Base-by-base conservation (phyloP, 2,113 vertebrate species). In the Xiphophorus maculatus region DNA sequence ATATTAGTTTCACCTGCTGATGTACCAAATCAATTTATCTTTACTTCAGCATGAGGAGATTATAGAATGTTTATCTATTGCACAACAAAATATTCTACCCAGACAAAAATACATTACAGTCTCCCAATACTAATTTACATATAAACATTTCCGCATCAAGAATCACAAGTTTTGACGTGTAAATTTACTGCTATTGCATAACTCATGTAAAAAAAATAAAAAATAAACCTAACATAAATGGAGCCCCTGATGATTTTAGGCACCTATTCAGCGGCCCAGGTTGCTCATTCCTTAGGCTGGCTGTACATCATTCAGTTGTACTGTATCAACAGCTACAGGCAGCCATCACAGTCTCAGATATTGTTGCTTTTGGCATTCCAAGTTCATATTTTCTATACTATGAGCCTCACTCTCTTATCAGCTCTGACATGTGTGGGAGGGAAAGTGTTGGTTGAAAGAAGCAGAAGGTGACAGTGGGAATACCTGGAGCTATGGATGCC, bases 401-500 rank as follows among this genome's bases (percentile, higher is more conserved):
- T 27, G 66, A 63, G 83, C 69, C 72, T 77, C 79, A 73, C 70
- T 71, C 44, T 11, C 66, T 89, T 84, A 87, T 88, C 85, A 75
- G 74, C 63, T 62, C 51, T 84, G 91, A 85, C 88, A 77, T 62
- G 81, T 66, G 74, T 76, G 72, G 69, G 63, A 68, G 66, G 73
- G 30, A 70, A 58, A 66, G 73, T 68, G 79, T 63, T 48, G 63
- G 63, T 54, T 79, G 79, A 84, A 76, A 72, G 81, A 37, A 65
- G 71, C 73, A 73, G 69, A 74, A 82, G 78, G 82, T 89, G 83
- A 88, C 90, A 87, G 74, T 71, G 73, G 73, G 69, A 8, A 4
- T 61, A 90, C 89, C 84, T 79, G 75, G 51, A 88, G 89, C 73
- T 27, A 76, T 69, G 28, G 63, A 40, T 1, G 1, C 58, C 32